A percentile compares a stretch with the other conserved stretches of the same genome.
phyloP scores from a whole-genome alignment of 2,113 vertebrate species.

The Dasyornis broadbenti region DNA sequence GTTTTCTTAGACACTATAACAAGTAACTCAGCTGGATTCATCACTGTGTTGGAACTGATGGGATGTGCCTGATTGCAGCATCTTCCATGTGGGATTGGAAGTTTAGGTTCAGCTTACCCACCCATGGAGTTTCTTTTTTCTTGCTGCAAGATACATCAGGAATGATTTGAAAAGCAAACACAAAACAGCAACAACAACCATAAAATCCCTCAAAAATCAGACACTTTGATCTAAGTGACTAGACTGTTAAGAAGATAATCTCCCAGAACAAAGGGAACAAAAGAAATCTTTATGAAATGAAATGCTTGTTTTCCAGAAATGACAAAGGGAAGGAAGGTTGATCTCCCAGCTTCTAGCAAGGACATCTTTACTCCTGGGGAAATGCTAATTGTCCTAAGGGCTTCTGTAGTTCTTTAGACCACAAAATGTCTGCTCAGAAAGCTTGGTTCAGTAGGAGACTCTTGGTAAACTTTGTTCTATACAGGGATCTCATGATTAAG shows the following conservation, averaged over 20 bases:
- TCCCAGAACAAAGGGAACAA: neutral
- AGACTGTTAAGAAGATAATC: conserved; percentile 23
- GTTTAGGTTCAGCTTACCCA: neutral
- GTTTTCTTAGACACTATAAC: conserved; percentile 16
- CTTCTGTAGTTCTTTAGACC: neutral
- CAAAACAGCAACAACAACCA: neutral
- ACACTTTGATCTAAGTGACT: neutral
- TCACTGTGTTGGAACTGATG: neutral
- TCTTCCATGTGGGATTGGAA: neutral
- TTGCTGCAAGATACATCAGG: neutral
- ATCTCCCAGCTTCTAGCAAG: neutral
- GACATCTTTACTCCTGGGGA: neutral
- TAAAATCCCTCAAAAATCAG: conserved; percentile 16
- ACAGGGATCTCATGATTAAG: neutral
- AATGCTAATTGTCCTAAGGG: neutral
- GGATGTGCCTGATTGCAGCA: neutral
- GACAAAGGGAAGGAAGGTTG: neutral
- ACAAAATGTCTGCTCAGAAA: neutral
- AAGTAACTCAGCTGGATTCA: conserved; percentile 28
- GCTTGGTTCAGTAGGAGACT: neutral
- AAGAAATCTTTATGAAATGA: neutral
- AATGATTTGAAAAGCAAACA: conserved; percentile 1
- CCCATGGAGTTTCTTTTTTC: neutral
- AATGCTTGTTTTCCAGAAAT: neutral
- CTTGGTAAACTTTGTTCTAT: neutral